Conservation (phyloP, 2,888 invertebrate species). For the Molanna angustata region DNA sequence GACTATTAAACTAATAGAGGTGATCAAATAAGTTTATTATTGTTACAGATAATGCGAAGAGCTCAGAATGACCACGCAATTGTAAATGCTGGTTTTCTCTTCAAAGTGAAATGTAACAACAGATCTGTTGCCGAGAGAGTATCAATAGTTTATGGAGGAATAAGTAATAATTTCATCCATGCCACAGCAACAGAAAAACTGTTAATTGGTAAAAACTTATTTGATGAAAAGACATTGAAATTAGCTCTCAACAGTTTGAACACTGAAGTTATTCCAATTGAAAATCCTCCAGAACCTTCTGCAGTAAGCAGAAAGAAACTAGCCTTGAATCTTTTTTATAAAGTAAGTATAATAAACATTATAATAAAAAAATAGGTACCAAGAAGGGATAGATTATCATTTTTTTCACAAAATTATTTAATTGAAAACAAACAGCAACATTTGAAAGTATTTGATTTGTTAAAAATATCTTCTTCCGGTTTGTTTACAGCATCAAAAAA, state of each 20-base stretch:
- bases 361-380: not conserved
- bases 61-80: slow-evolving; percentile 75
- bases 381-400: too few species aligned
- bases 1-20: too few species aligned
- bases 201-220: slow-evolving; percentile 46
- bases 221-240: slow-evolving; percentile 46
- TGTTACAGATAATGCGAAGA: slow-evolving; percentile 69
- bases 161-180: slow-evolving; percentile 54
- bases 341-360: slow-evolving; percentile 49
- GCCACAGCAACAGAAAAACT: slow-evolving; percentile 58
- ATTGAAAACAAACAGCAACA: too few species aligned
- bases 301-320: slow-evolving; percentile 67
- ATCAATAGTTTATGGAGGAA: slow-evolving; percentile 64
- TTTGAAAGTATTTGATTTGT: too few species aligned
- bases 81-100: slow-evolving; percentile 71
- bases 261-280: slow-evolving; percentile 62
- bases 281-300: slow-evolving; percentile 65
- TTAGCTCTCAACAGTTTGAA: slow-evolving; percentile 53
- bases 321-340: slow-evolving; percentile 75
- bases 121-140: slow-evolving; percentile 46
- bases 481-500: too few species aligned
- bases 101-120: slow-evolving; percentile 52
- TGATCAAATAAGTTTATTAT: too few species aligned
- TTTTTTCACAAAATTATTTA: too few species aligned
- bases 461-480: too few species aligned